A percentile compares a stretch with the other conserved stretches of the same genome.
Evolutionary conservation across 53 echinoderm and acorn worm species (phyloP).

Genomic region (Holothuria leucospilota): DNA sequence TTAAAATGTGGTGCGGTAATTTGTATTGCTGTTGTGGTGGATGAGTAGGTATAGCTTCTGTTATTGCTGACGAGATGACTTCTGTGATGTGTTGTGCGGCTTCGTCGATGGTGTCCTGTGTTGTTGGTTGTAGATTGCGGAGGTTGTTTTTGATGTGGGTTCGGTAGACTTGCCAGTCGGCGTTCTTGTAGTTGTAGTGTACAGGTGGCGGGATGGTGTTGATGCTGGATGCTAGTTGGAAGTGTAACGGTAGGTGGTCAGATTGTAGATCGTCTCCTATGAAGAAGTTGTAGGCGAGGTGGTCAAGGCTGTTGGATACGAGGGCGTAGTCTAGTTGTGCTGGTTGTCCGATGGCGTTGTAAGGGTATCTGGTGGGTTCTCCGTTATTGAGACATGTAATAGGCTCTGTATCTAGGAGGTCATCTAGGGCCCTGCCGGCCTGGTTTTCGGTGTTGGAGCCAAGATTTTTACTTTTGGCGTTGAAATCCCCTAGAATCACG

Average conservation of each 20-base stretch:
- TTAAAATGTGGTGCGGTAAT: not conserved
- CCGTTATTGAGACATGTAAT: not conserved
- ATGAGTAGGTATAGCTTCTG: not conserved
- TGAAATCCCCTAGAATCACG: not conserved
- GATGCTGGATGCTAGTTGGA: not conserved
- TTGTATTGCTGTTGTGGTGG: not conserved
- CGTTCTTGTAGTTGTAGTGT: not conserved
- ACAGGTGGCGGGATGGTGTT: not conserved
- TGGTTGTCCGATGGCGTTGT: not conserved
- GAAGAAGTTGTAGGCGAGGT: not conserved
- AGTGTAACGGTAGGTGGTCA: not conserved
- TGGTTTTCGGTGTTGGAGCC: not conserved
- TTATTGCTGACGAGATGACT: not conserved
- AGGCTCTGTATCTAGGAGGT: not conserved
- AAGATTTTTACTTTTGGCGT: not conserved
- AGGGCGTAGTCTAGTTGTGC: slow-evolving; percentile 4
- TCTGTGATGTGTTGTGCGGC: slow-evolving; percentile 11
- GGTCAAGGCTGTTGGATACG: not conserved
- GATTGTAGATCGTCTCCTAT: not conserved
- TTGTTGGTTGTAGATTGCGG: too few species aligned
- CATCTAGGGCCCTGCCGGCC: not conserved
- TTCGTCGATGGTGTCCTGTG: not conserved
- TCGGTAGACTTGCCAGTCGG: not conserved
- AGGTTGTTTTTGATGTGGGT: not conserved
- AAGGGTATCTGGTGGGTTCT: not conserved